Conservation (phyloP, 2,113 vertebrate genomes). For the Tetrao urogallus region DNA sequence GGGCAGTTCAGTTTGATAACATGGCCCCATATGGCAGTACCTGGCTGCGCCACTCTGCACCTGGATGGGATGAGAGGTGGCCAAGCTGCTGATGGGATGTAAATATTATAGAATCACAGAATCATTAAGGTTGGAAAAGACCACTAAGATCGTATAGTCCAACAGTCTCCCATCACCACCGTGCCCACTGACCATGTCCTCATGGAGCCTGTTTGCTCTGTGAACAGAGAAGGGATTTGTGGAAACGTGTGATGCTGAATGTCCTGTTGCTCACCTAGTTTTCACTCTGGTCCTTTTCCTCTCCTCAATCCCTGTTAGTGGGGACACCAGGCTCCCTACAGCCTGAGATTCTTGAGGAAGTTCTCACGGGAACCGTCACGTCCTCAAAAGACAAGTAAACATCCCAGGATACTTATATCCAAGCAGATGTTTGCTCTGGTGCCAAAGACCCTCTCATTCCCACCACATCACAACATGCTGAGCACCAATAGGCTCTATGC, state of each 20-base stretch:
- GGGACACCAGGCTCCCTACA: not conserved
- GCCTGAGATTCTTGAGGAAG: slow-evolving; percentile 16
- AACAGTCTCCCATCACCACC: too few species aligned
- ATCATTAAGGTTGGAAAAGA: too few species aligned
- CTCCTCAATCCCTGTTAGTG: not conserved
- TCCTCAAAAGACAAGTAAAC: slow-evolving; percentile 37
- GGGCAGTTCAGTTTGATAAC: not conserved
- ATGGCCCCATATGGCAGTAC: not conserved
- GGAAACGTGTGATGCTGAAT: not conserved
- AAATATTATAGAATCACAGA: not conserved
- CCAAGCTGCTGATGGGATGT: not conserved
- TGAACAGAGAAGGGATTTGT: rapidly evolving
- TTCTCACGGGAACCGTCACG: slow-evolving; percentile 31
- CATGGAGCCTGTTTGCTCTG: not conserved
- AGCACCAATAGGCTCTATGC: not conserved
- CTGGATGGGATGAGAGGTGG: not conserved
- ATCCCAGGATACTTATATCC: not conserved
- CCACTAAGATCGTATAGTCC: too few species aligned
- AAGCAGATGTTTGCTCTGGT: not conserved
- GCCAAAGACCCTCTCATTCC: not conserved
- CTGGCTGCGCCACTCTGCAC: not conserved
- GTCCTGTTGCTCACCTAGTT: not conserved
- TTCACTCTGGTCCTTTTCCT: not conserved
- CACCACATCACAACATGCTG: not conserved
- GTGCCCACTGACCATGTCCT: too few species aligned